Base-by-base conservation (phyloP, 2,888 invertebrate species). In the Megaustenia siamemsis region DNA sequence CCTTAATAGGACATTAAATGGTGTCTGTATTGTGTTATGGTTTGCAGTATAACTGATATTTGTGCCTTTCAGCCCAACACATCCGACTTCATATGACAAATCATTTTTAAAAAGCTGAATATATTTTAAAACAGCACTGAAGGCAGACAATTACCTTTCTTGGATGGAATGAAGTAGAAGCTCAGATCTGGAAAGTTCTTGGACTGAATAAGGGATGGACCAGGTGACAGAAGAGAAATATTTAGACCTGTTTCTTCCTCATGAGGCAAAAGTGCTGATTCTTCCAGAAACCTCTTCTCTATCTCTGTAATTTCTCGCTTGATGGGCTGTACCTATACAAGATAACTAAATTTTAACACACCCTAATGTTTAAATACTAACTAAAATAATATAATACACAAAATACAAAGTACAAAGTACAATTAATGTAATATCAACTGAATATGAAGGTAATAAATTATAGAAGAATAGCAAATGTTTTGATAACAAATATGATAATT, bases 111-210 rank as follows among this genome's bases (percentile, higher is more conserved):
- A n/a, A n/a, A n/a, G n/a, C n/a, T 56, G 0, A n/a, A 77, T 60
- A 60, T 32, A 38, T 40, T 3, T 21, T 56, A 35, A 35, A 40
- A 2, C 1, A 40, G 32, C 8, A 21, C 8, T 32, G 32, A 32
- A 32, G n/a, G 10, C 5, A 71, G 4, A 69, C 40, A 56, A 38
- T n/a, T 82, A 83, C 83, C 83, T 78, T 69, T 77, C 68, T 78
- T 83, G 21, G 83, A 83, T 24, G 83, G 83, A 69, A 83, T 78
- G 43, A 83, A 83, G 53, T 83, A 83, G 63, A 83, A 83, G 45
- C 77, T 77, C 32, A 75, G 66, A 68, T 83, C 77, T 40, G 83
- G 83, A 69, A 83, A 83, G 24, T 78, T 68, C 15, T 43, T 83
- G 75, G 83, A 83, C 40, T 69, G 73, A 24, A 78, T 69, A 24